phyloP scores from a whole-genome alignment of 2,888 invertebrate species.

The Coelinius sp. region DNA sequence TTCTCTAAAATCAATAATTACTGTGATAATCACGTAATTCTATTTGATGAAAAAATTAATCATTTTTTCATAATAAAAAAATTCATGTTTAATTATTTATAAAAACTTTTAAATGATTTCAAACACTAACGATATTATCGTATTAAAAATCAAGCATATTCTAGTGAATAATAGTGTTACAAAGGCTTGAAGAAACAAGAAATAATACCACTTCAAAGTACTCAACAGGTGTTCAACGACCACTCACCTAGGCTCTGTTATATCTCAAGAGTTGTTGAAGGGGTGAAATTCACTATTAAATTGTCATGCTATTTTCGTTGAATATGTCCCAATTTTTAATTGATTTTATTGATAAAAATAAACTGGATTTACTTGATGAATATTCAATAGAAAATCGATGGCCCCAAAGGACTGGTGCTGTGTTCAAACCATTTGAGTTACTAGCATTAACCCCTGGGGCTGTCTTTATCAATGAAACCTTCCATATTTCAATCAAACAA shows the following conservation, averaged over 20 bases:
- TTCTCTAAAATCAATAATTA: no score
- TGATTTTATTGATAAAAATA: no score
- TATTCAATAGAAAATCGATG: no score
- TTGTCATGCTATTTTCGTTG: no score
- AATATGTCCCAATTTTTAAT: no score
- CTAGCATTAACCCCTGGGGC: not conserved
- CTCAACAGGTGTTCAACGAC: slow-evolving; percentile 7
- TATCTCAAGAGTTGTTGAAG: no score
- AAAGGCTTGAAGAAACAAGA: not conserved
- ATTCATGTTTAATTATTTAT: not conserved
- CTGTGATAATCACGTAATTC: no score
- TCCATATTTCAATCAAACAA: not conserved
- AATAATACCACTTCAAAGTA: not conserved
- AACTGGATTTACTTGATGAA: no score
- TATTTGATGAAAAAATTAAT: no score
- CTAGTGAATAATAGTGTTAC: not conserved
- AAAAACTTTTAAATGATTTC: not conserved
- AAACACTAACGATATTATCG: not conserved
- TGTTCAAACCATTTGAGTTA: slow-evolving; percentile 7
- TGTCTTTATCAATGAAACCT: not conserved
- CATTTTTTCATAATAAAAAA: not conserved
- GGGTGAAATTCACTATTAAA: not conserved
- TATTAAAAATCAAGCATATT: not conserved
- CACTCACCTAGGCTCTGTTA: not conserved
- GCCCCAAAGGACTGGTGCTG: not conserved